Evolutionary conservation across 2,888 invertebrate genomes (phyloP), one percentile per base, ranked within the genome.

Genomic region (Camptogramma bilineatum): DNA sequence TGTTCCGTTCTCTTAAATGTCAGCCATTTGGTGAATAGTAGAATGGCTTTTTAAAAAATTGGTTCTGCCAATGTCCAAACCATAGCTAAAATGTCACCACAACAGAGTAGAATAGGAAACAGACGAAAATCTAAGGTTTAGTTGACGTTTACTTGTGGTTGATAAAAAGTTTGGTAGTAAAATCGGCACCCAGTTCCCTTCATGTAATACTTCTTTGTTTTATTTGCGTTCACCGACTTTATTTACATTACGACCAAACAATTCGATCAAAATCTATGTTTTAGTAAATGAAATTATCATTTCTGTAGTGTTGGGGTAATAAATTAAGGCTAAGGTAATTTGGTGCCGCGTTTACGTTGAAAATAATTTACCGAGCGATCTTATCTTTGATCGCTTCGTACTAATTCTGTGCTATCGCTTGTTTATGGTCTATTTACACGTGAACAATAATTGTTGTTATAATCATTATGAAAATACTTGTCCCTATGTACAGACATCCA

Each of bases 301-400:
- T 83, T 77, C 28, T 73, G 77, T 79, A 78, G 82, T 82, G 82
- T 82, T 80, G 81, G 73, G 34, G 65, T 79, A 81, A 81, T 84
- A 84, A 84, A 85, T 80, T 74, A 78, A 79, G 78, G 83, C 79
- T 75, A 76, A 78, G 82, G 81, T 77, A 84, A 81, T 85, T 83
- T 84, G 78, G 77, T 81, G 82, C 78, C 75, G 80, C 83, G 86
- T 83, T 86, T 86, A 85, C 83, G 86, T 86, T 83, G 81, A 81
- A 82, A 83, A 87, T 86, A 84, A 86, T 82, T 83, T 84, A 83
- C 74, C 68, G 73, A 72, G 73, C 68, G 76, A 88, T 88, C 65
- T 65, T 88, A 89, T 90, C 90, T 65, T 76, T 87, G 89, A 88
- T 89, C 80, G 86, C 78, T 88, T 84, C 82, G 73, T 76, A 82